Percentiles rank a stretch among this genome's conserved stretches.
Evolutionary conservation across 2,888 invertebrate species (phyloP).

Genomic region (Trissoscelio sp.): DNA sequence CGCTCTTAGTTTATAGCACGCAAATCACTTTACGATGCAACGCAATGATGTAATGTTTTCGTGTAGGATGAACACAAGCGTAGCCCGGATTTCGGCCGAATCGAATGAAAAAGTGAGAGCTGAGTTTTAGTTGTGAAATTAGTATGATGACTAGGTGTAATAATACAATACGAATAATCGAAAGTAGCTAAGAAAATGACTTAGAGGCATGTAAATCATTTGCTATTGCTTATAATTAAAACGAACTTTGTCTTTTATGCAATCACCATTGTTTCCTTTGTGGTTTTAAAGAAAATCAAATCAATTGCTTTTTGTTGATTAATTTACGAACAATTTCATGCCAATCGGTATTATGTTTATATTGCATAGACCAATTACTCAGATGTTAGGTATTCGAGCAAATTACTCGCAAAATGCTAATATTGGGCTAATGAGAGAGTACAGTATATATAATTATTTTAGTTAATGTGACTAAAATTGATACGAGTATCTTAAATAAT

Average conservation of each 20-base stretch:
- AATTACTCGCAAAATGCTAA: not conserved
- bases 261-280: constrained; percentile 30
- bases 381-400: not conserved
- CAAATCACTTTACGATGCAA: constrained; percentile 60
- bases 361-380: too few relatives aligned
- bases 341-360: not conserved
- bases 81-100: constrained; percentile 59
- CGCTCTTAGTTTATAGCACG: constrained; percentile 29
- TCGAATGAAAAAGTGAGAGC: constrained; percentile 68
- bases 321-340: constrained; percentile 5
- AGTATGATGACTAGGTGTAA: constrained; percentile 62
- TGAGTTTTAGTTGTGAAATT: constrained; percentile 65
- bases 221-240: constrained; percentile 47
- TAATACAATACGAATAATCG: constrained; percentile 62
- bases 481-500: too few relatives aligned
- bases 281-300: constrained; percentile 5
- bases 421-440: not conserved
- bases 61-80: constrained; percentile 58
- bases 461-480: not conserved
- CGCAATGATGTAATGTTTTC: constrained; percentile 37
- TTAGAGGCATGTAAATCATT: constrained; percentile 34
- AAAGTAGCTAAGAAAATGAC: constrained; percentile 58
- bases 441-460: not conserved
- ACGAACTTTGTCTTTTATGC: constrained; percentile 37
- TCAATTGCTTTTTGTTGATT: constrained; percentile 28